These are phyloP conservation scores for Ceratina calcarata DNA, from an alignment of 1,140 invertebrate species.

Conservation along the genomic window DNA sequence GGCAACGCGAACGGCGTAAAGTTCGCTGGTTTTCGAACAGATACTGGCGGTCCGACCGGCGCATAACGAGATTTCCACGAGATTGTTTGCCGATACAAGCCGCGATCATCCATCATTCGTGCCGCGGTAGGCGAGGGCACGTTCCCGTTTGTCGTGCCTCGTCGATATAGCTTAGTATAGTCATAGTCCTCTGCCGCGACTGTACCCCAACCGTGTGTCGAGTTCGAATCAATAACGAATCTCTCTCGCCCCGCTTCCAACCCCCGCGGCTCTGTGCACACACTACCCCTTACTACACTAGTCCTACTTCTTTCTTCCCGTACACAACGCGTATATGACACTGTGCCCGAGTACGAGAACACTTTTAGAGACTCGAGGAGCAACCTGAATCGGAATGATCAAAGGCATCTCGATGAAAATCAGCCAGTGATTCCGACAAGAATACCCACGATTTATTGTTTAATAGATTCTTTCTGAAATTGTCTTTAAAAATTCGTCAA, in stretches of 20 bases:
- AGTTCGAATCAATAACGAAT: slow-evolving; percentile 66
- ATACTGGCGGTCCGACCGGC: slow-evolving; percentile 7
- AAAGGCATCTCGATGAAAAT: no score
- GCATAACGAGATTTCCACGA: slow-evolving; percentile 31
- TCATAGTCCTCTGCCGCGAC: slow-evolving; percentile 28
- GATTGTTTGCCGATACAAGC: slow-evolving; percentile 51
- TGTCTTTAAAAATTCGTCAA: no score
- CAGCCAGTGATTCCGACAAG: no score
- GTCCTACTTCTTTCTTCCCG: slow-evolving; percentile 9
- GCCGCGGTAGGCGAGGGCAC: slow-evolving; percentile 1
- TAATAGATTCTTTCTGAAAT: no score
- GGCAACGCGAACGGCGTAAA: no score
- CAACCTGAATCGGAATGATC: no score
- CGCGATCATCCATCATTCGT: slow-evolving; percentile 54
- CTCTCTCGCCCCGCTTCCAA: slow-evolving; percentile 24
- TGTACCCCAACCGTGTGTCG: slow-evolving; percentile 56
- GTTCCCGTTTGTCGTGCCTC: not conserved
- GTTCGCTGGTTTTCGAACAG: not conserved
- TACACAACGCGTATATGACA: no score
- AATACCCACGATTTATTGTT: no score
- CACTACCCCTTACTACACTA: not conserved
- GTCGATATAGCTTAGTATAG: slow-evolving; percentile 28
- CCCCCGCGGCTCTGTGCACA: not conserved
- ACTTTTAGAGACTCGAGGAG: no score
- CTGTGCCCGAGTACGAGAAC: no score